These are phyloP conservation scores for Frankliniella intonsa DNA, from an alignment of 2,888 invertebrate genomes.

Conservation along the genomic window DNA sequence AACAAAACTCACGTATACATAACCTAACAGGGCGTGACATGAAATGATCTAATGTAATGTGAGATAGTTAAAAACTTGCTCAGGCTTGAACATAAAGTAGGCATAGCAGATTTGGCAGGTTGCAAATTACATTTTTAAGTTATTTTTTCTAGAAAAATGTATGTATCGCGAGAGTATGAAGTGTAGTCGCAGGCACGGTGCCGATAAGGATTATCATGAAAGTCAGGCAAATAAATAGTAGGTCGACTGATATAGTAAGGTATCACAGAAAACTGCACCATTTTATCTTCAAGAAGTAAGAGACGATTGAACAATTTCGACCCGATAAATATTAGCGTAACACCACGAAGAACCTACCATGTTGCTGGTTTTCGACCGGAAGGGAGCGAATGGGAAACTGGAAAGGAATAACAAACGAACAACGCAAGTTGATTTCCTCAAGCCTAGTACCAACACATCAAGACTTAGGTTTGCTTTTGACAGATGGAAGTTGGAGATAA, in stretches of 20 bases:
- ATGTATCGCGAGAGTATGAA: neutral
- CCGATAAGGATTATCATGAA: neutral
- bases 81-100: neutral
- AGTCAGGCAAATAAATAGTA: neutral
- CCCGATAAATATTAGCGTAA: neutral
- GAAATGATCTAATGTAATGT: neutral
- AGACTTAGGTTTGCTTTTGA: too few species aligned
- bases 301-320: neutral
- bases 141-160: neutral
- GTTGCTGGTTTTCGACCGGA: conserved; percentile 7
- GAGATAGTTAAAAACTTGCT: neutral
- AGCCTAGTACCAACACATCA: neutral
- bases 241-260: neutral
- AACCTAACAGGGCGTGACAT: neutral
- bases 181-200: neutral
- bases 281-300: neutral
- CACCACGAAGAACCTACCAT: neutral
- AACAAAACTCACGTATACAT: conserved; percentile 19
- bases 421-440: neutral
- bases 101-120: neutral
- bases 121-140: neutral
- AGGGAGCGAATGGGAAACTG: neutral
- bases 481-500: too few species aligned
- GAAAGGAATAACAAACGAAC: neutral
- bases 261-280: neutral